Base-by-base conservation (phyloP, 2,113 vertebrate genomes). In the Hemibagrus wyckioides region DNA sequence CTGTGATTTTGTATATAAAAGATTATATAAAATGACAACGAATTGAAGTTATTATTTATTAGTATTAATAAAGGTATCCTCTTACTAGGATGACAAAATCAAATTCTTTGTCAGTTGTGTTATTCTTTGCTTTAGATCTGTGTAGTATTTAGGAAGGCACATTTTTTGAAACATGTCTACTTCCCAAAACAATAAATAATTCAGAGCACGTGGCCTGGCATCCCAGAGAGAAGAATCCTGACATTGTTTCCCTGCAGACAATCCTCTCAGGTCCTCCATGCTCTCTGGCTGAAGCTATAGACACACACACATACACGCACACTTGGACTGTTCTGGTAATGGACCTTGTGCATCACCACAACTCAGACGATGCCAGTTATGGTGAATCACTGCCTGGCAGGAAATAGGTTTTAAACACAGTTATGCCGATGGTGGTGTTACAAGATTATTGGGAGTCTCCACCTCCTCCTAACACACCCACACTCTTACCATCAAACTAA, bases 331-430 rank as follows among this genome's bases (percentile, higher is more conserved):
- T 15, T 83, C n/a, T 86, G 86, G 71, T 80, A 86, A 83, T 21
- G 57, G 21, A 48, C n/a, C 17, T 2, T 15, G 23, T 75, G 80
- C n/a, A 87, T 77, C 44, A 63, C 71, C 33, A 56, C 86, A 82
- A 77, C 63, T 88, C 84, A 84, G 86, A 73, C 48, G 30, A 80
- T 85, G 83, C 63, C 79, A 79, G 79, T 67, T 80, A 83, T 73
- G 81, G 69, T 90, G 83, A 90, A 41, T 89, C 88, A 90, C 33
- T 75, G 83, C 65, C 21, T 87, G 54, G 82, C 88, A 86, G 86
- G 90, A 90, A 89, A 86, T 88, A 59, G 86, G 80, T 88, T 90
- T 88, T 85, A 90, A 89, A 90, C 82, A 65, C 80, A 89, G 86
- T 90, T 90, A 90, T 14, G 54, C 41, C 50, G 54, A 77, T 85